Base-by-base conservation (phyloP, 2,113 vertebrate species). In the Ailuropoda melanoleuca region DNA sequence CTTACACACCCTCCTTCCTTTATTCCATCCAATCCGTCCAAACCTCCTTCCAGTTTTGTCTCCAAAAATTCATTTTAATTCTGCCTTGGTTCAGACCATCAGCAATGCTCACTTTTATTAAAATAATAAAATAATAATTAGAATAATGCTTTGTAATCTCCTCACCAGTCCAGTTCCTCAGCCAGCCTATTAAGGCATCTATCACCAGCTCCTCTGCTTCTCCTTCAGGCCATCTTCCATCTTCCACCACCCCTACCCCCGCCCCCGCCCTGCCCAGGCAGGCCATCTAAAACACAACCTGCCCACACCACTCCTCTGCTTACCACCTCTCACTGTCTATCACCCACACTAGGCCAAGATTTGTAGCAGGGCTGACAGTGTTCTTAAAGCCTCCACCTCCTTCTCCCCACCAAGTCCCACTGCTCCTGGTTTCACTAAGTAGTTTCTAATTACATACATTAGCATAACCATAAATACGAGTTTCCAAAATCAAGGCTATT, bases 401-500 rank as follows among this genome's bases (percentile, higher is more conserved):
- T 87, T 34, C 53, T 56, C 58, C 6, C 48, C 13, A 66, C 21
- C 88, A 92, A 89, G 34, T 62, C 82, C 86, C 58, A 86, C 72
- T 43, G 86, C 21, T 62, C 53, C 24, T 43, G 70, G 48, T 92
- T 96, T 96, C 90, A 77, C 74, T 92, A 88, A 96, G 90, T 90
- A 80, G 66, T 92, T 97, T 96, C 74, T 97, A 97, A 96, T 97
- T 97, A 95, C n/a, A 95, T 90, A 88, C 15, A 83, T 92, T 90
- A 95, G 81, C 68, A 96, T 97, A 96, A 97, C 92, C 97, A 97
- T 97, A 98, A 98, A 97, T 97, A 97, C 88, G 88, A 92, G 95
- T 97, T 97, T 94, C 92, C 81, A 39, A 96, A 98, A 97, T 96
- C 90, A 96, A 93, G 85, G 74, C 90, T 81, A 93, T 98, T 96